Evolutionary conservation across 2,797 vertebrate genomes (phyloP), one percentile per base, ranked within the genome.

Genomic region (Naso thynnoides): DNA sequence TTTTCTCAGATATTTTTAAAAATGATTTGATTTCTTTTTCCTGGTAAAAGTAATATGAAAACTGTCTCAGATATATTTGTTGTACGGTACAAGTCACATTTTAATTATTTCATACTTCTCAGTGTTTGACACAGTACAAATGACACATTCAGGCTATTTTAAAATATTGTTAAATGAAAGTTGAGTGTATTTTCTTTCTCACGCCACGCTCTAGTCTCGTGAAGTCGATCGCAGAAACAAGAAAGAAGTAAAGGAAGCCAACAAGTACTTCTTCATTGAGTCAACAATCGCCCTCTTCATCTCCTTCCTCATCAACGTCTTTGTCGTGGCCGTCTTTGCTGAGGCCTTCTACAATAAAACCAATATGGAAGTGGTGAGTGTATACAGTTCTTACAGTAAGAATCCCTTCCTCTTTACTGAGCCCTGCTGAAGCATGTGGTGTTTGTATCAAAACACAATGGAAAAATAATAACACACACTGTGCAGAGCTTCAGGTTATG

Each of bases 221-320:
- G 95, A 98, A 7, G 72, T 99, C 2, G 95, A 99, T 79, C 96
- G 98, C 6, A 73, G 78, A 1, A 95, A 95, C 73, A 97, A 97
- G 86, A 92, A 88, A 29, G 95, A 97, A 62, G 94, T 99, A 2
- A 92, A 74, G 2, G 97, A 99, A 79, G 98, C 98, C 48, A 99
- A 99, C 79, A 98, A 97, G 38, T 99, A 99, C 79, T 99, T 90
- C 91, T 99, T 99, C 90, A 95, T 98, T 0, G 98, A 99, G 89
- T 97, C 98, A 3, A 84, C 93, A 44, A 60, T 98, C 0, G 98
- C 98, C 0, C 96, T 99, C 66, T 98, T 99, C 24, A 2, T 99
- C 76, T 99, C 98, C 69, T 98, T 99, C 88, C 94, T 99, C 93
- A 98, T 99, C 88, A 99, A 99, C 14, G 94, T 99, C 61, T 99